Percentiles rank a stretch among this genome's conserved stretches.
These are phyloP conservation scores for Troides oblongomaculatus DNA, from an alignment of 2,888 invertebrate genomes.

Conservation along the genomic window DNA sequence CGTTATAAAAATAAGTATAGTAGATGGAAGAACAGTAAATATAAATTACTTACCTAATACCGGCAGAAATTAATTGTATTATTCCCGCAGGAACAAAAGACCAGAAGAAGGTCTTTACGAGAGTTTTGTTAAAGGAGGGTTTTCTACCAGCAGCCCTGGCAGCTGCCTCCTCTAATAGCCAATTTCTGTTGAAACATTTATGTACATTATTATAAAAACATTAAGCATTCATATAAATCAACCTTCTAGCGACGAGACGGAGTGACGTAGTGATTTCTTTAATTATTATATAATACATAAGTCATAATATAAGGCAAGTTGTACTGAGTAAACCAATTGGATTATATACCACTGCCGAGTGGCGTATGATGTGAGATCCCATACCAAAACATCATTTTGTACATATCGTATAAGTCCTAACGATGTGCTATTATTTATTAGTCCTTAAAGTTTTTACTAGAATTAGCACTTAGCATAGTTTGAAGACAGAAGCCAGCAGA, in stretches of 20 bases:
- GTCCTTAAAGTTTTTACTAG: too few species aligned
- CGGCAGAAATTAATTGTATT: constrained; percentile 53
- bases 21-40: not conserved
- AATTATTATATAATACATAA: too few species aligned
- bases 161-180: constrained; percentile 56
- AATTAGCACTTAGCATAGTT: too few species aligned
- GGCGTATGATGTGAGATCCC: too few species aligned
- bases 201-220: too few species aligned
- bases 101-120: constrained; percentile 57
- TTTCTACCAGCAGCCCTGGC: constrained; percentile 51
- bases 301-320: too few species aligned
- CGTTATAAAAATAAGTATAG: not conserved
- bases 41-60: constrained; percentile 48
- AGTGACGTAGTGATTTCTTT: not conserved
- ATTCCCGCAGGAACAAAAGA: constrained; percentile 62
- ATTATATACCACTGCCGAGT: too few species aligned
- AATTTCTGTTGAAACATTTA: constrained; percentile 48
- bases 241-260: not conserved
- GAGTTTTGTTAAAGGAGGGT: constrained; percentile 55
- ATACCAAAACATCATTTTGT: too few species aligned
- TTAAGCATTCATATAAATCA: not conserved
- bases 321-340: too few species aligned
- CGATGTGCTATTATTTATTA: too few species aligned
- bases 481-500: too few species aligned
- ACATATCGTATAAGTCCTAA: too few species aligned